phyloP scores from a whole-genome alignment of 2,113 vertebrate species.

The Cacatua alba region DNA sequence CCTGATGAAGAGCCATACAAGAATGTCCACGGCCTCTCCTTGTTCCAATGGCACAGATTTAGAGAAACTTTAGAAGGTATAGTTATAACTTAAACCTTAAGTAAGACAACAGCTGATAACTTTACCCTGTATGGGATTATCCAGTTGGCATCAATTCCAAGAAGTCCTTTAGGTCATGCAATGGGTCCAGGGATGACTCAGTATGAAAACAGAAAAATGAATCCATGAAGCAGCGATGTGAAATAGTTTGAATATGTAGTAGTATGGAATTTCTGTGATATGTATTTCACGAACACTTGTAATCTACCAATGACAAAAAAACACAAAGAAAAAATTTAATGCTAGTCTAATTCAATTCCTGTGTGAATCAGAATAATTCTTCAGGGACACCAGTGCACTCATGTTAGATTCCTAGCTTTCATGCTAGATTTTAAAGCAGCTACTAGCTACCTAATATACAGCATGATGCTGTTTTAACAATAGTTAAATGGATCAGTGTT shows the following conservation, averaged over 20 bases:
- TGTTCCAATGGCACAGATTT: background rate
- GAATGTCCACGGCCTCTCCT: background rate
- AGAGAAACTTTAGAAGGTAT: background rate
- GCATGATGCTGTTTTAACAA: background rate
- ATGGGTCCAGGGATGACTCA: background rate
- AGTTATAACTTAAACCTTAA: background rate
- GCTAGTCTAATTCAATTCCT: background rate
- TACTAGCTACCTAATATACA: background rate
- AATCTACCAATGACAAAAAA: background rate
- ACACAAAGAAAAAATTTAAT: background rate
- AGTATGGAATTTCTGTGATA: background rate
- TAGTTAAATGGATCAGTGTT: background rate
- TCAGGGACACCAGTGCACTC: background rate
- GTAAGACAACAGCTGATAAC: background rate
- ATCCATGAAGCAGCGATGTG: background rate
- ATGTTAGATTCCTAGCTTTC: background rate
- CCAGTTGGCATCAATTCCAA: background rate
- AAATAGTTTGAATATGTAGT: background rate
- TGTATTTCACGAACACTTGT: background rate
- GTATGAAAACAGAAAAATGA: background rate
- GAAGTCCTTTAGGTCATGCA: background rate
- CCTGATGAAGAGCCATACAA: background rate
- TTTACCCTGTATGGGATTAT: background rate
- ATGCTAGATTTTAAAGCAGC: background rate
- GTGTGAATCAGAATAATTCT: background rate